Percentiles rank a stretch among this genome's conserved stretches.
Conservation (phyloP, 2,113 vertebrate species). For the Ammodytes marinus region DNA sequence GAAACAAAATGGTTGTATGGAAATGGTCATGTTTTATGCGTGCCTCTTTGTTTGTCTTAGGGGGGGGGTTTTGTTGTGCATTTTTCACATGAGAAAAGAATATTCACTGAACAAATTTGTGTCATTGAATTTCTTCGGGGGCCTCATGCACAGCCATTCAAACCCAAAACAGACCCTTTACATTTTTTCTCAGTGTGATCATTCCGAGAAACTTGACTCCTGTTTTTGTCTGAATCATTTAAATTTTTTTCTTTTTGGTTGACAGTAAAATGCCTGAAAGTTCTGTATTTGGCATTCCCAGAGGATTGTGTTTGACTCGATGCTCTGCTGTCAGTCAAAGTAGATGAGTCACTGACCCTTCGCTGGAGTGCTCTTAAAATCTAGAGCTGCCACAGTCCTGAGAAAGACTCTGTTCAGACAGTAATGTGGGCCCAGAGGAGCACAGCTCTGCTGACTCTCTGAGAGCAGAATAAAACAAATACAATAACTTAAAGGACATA, state of each 20-base stretch:
- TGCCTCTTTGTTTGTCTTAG: slow-evolving; percentile 55
- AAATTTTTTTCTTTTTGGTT: background rate
- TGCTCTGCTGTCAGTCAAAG: slow-evolving; percentile 61
- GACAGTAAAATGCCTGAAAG: slow-evolving; percentile 7
- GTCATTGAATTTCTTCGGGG: slow-evolving; percentile 12
- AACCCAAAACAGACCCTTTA: background rate
- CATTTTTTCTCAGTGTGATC: slow-evolving; percentile 1
- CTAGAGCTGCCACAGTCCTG: slow-evolving; percentile 30
- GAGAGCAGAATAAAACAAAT: slow-evolving; percentile 12
- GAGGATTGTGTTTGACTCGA: slow-evolving; percentile 36
- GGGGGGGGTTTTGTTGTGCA: slow-evolving; percentile 29
- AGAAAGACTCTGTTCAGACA: slow-evolving; percentile 33
- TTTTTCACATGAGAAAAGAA: slow-evolving; percentile 64
- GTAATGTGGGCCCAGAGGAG: slow-evolving; percentile 35
- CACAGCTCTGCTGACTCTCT: slow-evolving; percentile 14
- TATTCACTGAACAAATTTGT: slow-evolving; percentile 42
- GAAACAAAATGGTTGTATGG: slow-evolving; percentile 69
- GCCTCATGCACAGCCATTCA: slow-evolving; percentile 20
- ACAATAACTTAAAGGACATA: background rate
- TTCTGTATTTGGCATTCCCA: slow-evolving; percentile 13
- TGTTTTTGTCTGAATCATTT: background rate
- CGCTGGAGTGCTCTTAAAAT: slow-evolving; percentile 11
- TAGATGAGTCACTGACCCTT: slow-evolving; percentile 36
- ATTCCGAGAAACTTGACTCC: background rate
- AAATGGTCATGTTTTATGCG: slow-evolving; percentile 55